These are phyloP conservation scores for Diorhabda sublineata DNA, from an alignment of 1,140 invertebrate species.

Conservation along the genomic window DNA sequence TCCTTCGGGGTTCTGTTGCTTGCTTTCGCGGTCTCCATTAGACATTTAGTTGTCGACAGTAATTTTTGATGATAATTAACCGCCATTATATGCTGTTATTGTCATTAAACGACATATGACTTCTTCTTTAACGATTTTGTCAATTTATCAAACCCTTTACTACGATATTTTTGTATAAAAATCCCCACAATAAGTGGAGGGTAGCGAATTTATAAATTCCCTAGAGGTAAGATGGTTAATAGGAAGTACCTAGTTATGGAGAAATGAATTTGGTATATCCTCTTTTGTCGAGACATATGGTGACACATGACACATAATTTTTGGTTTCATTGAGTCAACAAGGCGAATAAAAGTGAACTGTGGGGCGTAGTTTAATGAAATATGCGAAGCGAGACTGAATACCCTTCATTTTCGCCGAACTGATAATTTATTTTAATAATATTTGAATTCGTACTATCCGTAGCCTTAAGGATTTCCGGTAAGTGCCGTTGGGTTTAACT, in stretches of 20 bases:
- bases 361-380: conserved; percentile 2
- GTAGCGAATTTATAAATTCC: too few species aligned
- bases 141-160: too few species aligned
- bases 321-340: conserved; percentile 10
- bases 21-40: too few species aligned
- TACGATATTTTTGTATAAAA: too few species aligned
- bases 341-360: conserved; percentile 13
- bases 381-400: background rate
- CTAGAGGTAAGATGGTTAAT: background rate
- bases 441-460: conserved; percentile 7
- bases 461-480: conserved; percentile 3
- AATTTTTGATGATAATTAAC: too few species aligned
- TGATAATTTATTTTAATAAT: background rate
- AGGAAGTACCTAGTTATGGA: background rate
- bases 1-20: too few species aligned
- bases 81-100: too few species aligned
- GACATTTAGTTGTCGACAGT: too few species aligned
- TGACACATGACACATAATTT: conserved; percentile 13
- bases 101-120: too few species aligned
- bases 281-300: conserved; percentile 2
- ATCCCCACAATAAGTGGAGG: too few species aligned
- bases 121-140: too few species aligned
- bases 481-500: background rate
- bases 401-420: conserved; percentile 1
- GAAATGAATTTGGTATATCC: background rate